These are phyloP conservation scores for Malurus splendens DNA, from an alignment of 2,797 vertebrate genomes.

Conservation along the genomic window DNA sequence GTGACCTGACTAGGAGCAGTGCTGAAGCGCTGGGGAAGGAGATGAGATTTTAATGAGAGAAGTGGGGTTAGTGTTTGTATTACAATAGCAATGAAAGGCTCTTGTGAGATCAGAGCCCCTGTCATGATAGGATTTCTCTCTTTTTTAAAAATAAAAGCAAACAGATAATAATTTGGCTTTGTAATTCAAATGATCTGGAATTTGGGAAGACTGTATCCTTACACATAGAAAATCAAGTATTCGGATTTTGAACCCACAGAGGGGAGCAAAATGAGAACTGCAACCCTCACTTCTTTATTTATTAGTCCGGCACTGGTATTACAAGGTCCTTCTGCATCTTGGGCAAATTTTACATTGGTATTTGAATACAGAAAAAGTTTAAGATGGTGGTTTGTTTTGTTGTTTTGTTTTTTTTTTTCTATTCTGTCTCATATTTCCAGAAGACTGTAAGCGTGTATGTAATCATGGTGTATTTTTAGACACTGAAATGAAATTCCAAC, in stretches of 20 bases:
- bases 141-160: neutral
- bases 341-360: neutral
- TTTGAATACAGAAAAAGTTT: neutral
- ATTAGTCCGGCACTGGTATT: neutral
- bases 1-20: slow-evolving; percentile 9
- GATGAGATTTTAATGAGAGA: slow-evolving; percentile 30
- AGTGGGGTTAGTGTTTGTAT: slow-evolving; percentile 23
- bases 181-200: neutral
- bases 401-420: neutral
- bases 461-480: neutral
- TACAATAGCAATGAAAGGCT: slow-evolving; percentile 14
- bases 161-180: neutral
- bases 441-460: neutral
- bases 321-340: neutral
- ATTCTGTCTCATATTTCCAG: neutral
- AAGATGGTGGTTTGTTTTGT: neutral
- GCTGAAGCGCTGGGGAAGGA: slow-evolving; percentile 25
- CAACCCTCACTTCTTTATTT: neutral
- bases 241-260: neutral
- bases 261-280: neutral
- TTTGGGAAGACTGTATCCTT: neutral
- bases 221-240: neutral
- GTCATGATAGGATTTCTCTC: neutral
- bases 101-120: slow-evolving; percentile 21
- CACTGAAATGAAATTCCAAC: neutral